Conservation (phyloP, 1,140 invertebrate genomes). For the Penaeus japonicus region DNA sequence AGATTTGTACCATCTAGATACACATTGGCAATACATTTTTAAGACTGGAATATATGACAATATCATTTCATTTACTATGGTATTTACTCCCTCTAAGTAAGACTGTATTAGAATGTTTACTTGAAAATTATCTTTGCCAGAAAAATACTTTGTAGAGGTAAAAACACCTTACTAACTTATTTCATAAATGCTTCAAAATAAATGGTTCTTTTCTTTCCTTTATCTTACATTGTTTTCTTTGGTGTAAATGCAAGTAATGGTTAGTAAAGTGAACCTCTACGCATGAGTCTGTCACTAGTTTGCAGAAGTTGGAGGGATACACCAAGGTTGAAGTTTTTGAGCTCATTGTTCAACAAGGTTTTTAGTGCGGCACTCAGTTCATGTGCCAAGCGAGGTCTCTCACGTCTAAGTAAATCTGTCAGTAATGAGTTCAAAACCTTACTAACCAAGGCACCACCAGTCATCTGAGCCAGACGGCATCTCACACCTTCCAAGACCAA, state of each 20-base stretch:
- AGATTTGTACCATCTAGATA: no score
- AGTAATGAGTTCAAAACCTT: slow-evolving; percentile 42
- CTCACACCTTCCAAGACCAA: slow-evolving; percentile 39
- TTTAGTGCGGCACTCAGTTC: slow-evolving; percentile 46
- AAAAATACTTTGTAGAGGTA: no score
- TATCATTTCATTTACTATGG: no score
- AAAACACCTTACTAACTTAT: no score
- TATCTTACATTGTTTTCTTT: no score
- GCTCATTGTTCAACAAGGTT: slow-evolving; percentile 51
- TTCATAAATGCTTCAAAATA: no score
- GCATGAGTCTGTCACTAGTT: slow-evolving; percentile 57
- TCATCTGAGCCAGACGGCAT: slow-evolving; percentile 40
- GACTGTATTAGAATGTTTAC: no score
- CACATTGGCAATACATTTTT: no score
- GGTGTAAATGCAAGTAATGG: not conserved
- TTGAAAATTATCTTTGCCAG: no score
- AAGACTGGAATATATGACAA: no score
- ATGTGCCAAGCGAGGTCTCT: slow-evolving; percentile 36
- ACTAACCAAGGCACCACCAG: slow-evolving; percentile 46
- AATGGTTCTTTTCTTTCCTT: no score
- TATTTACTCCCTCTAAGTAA: no score
- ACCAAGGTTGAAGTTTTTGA: slow-evolving; percentile 54
- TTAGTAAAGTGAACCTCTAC: slow-evolving; percentile 48
- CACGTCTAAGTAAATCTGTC: slow-evolving; percentile 29
- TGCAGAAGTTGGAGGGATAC: slow-evolving; percentile 55